phyloP scores from a whole-genome alignment of 2,888 invertebrate species.

The Drosophila borealis region DNA sequence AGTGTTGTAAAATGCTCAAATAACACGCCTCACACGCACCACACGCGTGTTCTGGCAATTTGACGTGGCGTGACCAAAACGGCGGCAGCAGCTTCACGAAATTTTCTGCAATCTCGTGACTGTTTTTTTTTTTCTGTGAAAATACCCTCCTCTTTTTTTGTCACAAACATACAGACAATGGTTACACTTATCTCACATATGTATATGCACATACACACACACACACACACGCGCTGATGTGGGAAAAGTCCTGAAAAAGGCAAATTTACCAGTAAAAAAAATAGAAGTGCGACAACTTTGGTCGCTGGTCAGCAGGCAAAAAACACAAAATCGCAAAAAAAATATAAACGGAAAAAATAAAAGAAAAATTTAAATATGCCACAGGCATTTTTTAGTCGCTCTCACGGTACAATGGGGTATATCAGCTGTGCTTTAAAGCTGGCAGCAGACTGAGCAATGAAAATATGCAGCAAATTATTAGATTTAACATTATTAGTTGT shows the following conservation, averaged over 20 bases:
- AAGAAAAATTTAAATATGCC: constrained; percentile 56
- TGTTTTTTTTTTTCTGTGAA: constrained; percentile 17
- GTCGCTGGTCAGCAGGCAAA: constrained; percentile 55
- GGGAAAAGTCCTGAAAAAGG: constrained; percentile 66
- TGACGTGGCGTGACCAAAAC: constrained; percentile 73
- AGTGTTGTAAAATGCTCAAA: constrained; percentile 76
- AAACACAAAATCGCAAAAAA: constrained; percentile 24
- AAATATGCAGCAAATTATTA: background rate
- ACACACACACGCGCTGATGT: constrained; percentile 56
- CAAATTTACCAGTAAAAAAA: constrained; percentile 63
- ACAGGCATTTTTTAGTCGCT: constrained; percentile 45
- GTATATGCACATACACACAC: constrained; percentile 20
- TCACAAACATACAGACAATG: constrained; percentile 24
- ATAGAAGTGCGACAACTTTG: constrained; percentile 63
- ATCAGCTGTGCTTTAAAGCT: background rate
- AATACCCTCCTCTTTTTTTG: constrained; percentile 28
- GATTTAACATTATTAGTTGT: too few species aligned
- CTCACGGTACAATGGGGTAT: constrained; percentile 17
- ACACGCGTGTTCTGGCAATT: constrained; percentile 71
- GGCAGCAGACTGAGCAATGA: background rate
- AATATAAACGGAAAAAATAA: constrained; percentile 16
- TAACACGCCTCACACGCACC: constrained; percentile 74
- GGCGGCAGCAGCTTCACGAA: constrained; percentile 34
- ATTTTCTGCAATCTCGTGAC: constrained; percentile 32
- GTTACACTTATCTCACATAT: constrained; percentile 54